These are phyloP conservation scores for Ophioninae sp. DNA, from an alignment of 2,888 invertebrate species.

Conservation along the genomic window DNA sequence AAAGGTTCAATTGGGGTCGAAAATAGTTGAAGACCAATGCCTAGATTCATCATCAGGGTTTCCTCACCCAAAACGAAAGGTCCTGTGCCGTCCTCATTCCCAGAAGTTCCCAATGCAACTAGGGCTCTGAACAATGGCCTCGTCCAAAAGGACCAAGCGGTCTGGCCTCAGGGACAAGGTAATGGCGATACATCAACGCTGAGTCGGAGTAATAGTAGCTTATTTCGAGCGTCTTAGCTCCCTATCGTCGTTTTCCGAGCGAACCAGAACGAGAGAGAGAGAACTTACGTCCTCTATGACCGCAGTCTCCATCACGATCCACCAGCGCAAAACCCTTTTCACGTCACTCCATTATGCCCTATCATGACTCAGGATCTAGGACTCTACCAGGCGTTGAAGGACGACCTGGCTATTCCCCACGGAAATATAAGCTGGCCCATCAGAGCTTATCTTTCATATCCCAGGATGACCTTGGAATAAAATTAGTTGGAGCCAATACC, in stretches of 20 bases:
- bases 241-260: slow-evolving; percentile 41
- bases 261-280: slow-evolving; percentile 3
- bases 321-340: slow-evolving; percentile 32
- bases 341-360: slow-evolving; percentile 53
- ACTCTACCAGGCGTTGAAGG: slow-evolving; percentile 24
- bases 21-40: not conserved
- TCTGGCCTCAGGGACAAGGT: slow-evolving; percentile 27
- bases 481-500: not conserved
- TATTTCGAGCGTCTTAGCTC: slow-evolving; percentile 57
- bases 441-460: slow-evolving; percentile 23
- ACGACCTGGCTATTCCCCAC: slow-evolving; percentile 30
- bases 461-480: slow-evolving; percentile 4
- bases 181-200: slow-evolving; percentile 59
- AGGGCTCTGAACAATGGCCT: slow-evolving; percentile 44
- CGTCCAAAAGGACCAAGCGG: slow-evolving; percentile 10
- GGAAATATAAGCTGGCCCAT: slow-evolving; percentile 22
- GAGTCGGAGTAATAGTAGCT: slow-evolving; percentile 65
- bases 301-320: slow-evolving; percentile 46
- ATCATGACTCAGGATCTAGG: slow-evolving; percentile 37
- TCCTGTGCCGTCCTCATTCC: slow-evolving; percentile 17
- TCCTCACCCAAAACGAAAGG: not conserved
- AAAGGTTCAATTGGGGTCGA: too few relatives aligned
- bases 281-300: slow-evolving; percentile 7
- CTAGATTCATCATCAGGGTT: slow-evolving; percentile 21
- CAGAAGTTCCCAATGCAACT: slow-evolving; percentile 5